Evolutionary conservation across 1,140 invertebrate genomes (phyloP), one percentile per base, ranked within the genome.

Genomic region (Listronotus bonariensis): DNA sequence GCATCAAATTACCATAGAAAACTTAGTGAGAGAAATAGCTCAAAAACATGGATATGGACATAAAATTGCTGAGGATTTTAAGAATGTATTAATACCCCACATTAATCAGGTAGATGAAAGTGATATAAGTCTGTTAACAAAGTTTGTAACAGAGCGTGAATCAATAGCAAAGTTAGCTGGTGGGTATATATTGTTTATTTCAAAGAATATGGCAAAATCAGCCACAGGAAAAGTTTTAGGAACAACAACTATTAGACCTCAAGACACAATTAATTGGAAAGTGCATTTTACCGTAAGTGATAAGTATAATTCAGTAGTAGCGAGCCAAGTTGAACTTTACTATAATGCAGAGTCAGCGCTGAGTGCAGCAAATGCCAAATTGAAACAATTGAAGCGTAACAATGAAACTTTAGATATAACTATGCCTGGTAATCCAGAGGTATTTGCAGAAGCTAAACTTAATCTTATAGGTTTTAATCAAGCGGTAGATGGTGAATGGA

Each of bases 201-300:
- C n/a, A n/a, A n/a, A n/a, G n/a, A n/a, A n/a, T n/a, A n/a, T 12
- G 12, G 36, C 36, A 38, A 38, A 38, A 12, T 38, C 36, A 38
- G 36, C 36, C 7, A 38, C 36, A 12, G 36, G 36, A 38, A 38
- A 38, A 38, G 36, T 12, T 38, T 38, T 38, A 38, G 36, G 36
- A 38, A 38, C 36, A 12, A 38, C 36, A 38, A 38, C 36, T 38
- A 38, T 38, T 38, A 38, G 36, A 38, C 36, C 36, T 38, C 36
- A 38, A 38, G 36, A 38, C 12, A 38, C 36, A 38, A 38, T 38
- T 38, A 38, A 38, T 38, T 38, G 36, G 36, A 38, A 38, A 38
- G 36, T 38, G 36, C 36, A 38, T 38, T 38, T 38, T 38, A 38
- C 36, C 12, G 36, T 38, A 38, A 7, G 36, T 38, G 36, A 38